These are phyloP conservation scores for Drosophila peninsularis DNA, from an alignment of 2,888 invertebrate genomes.

Conservation along the genomic window DNA sequence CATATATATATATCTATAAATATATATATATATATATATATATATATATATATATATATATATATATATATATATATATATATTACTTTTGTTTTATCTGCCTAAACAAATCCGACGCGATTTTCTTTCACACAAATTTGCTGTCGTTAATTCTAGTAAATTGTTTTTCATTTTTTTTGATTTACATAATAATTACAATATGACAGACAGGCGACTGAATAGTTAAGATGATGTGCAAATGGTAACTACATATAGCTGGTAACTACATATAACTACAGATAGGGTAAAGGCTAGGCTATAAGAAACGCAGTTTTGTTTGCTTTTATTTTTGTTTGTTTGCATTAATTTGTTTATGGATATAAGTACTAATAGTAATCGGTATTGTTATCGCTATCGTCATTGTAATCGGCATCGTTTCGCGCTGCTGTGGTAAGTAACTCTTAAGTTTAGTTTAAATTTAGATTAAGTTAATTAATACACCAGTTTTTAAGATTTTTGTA, in stretches of 20 bases:
- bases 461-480: conserved; percentile 77
- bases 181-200: conserved; percentile 77
- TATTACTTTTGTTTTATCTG: conserved; percentile 61
- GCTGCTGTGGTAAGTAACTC: conserved; percentile 73
- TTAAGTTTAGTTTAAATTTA: conserved; percentile 72
- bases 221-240: conserved; percentile 49
- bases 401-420: conserved; percentile 53
- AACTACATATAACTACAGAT: conserved; percentile 26
- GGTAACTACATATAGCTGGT: conserved; percentile 15
- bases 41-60: conserved; percentile 31
- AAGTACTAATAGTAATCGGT: conserved; percentile 61
- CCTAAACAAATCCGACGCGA: conserved; percentile 64
- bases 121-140: conserved; percentile 45
- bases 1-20: conserved; percentile 29
- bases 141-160: conserved; percentile 60
- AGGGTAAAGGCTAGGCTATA: conserved; percentile 28
- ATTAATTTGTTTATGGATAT: conserved; percentile 39
- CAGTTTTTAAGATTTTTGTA: conserved; percentile 44
- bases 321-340: conserved; percentile 40
- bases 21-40: background rate
- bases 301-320: conserved; percentile 47
- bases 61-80: background rate
- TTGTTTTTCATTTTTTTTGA: conserved; percentile 58
- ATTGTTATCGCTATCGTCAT: conserved; percentile 42
- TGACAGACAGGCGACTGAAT: conserved; percentile 57